phyloP scores from a whole-genome alignment of 1,140 invertebrate species.

The Potamilus streckersoni region DNA sequence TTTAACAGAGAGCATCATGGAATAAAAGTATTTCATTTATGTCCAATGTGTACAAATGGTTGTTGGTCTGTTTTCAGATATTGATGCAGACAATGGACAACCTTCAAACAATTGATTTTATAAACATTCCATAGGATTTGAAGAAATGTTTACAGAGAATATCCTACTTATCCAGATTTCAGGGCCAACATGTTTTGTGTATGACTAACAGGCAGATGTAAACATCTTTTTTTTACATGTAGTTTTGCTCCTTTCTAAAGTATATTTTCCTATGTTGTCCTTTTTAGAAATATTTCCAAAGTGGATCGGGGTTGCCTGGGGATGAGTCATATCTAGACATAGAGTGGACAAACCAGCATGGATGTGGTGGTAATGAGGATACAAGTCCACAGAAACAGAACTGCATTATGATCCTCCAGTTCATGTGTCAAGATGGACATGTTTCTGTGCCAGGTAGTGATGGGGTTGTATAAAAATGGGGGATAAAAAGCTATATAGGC shows the following conservation, averaged over 20 bases:
- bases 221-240: too few species aligned
- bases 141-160: not conserved
- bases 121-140: too few species aligned
- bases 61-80: not conserved
- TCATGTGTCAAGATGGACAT: slow-evolving; percentile 64
- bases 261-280: not conserved
- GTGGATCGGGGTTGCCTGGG: slow-evolving; percentile 43
- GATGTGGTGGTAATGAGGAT: slow-evolving; percentile 64
- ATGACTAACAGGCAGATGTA: too few species aligned
- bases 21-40: not conserved
- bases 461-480: too few species aligned
- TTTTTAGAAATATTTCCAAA: slow-evolving; percentile 67
- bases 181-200: too few species aligned
- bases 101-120: not conserved
- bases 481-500: too few species aligned
- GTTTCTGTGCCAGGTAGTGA: slow-evolving; percentile 39
- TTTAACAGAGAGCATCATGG: too few species aligned
- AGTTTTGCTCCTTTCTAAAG: too few species aligned
- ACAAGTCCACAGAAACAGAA: slow-evolving; percentile 63
- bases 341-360: slow-evolving; percentile 69
- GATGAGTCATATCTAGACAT: slow-evolving; percentile 53
- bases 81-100: not conserved
- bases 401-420: slow-evolving; percentile 65
- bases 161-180: too few species aligned
- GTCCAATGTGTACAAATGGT: not conserved